Base-by-base conservation (phyloP, 2,888 invertebrate species). In the Scaptomyza parva region DNA sequence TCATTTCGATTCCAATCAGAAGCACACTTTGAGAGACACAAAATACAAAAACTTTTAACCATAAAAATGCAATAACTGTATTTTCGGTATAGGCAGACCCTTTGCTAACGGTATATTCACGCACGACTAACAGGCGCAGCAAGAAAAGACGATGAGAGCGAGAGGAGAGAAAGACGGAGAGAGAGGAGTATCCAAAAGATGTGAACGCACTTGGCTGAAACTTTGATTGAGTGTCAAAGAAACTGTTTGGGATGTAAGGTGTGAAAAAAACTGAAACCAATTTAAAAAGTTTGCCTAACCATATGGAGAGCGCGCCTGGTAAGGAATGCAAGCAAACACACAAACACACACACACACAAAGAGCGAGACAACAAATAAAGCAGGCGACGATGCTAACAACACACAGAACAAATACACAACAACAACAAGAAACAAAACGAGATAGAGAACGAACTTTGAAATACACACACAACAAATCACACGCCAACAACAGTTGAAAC, bases 51-150 rank as follows among this genome's bases (percentile, higher is more conserved):
- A 83, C 48, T 83, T 81, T 76, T 64, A 37, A 40, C 60, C 71
- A 81, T 86, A 81, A 86, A 81, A 81, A 81, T 81, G 86, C 81
- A 81, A 84, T 81, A 83, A 84, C 84, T 83, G 81, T 81, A 84
- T 54, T 72, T 53, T 61, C 64, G 53, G 47, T 64, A 47, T n/a
- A 30, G 18, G 48, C 57, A 64, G 70, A 57, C 84, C 70, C 63
- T 80, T 79, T 76, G 78, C 86, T 67, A 80, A 80, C 69, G 84
- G 84, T 84, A 86, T 7, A 80, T 86, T 84, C 69, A 86, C 81
- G 87, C 81, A 86, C 81, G 81, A 80, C 71, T 81, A 77, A 66
- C 79, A 82, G 78, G 71, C 82, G 66, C 73, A 70, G 59, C 61
- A 44, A 52, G 33, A 26, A 45, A 11, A 40, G 17, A 28, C 5